Evolutionary conservation across 1,140 invertebrate genomes (phyloP).

Genomic region (Bradynema listronoti): DNA sequence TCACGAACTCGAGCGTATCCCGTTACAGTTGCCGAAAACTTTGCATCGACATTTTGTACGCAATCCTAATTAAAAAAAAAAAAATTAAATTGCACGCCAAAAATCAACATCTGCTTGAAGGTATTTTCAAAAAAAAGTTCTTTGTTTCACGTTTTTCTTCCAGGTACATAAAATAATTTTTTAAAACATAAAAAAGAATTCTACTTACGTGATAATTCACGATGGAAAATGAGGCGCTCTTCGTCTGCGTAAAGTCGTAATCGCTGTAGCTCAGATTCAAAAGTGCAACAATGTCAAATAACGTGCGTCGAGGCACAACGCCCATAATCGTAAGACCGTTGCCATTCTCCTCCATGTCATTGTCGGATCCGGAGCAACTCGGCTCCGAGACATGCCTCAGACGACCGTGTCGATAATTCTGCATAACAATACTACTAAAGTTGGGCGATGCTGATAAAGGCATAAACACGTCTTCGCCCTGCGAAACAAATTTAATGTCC

Average conservation of each 20-base stretch:
- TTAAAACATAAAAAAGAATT: slow-evolving; percentile 14
- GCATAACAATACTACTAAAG: neutral
- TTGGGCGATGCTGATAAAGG: neutral
- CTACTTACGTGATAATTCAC: slow-evolving; percentile 39
- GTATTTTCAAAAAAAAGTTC: too few species aligned
- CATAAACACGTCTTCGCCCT: slow-evolving; percentile 26
- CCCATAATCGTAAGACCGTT: slow-evolving; percentile 28
- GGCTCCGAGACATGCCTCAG: slow-evolving; percentile 47
- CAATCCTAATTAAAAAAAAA: slow-evolving; percentile 27
- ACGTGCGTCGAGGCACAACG: slow-evolving; percentile 45
- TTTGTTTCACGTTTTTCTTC: too few species aligned
- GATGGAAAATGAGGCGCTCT: slow-evolving; percentile 42
- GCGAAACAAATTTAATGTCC: slow-evolving; percentile 50
- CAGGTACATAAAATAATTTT: slow-evolving; percentile 6
- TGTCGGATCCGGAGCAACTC: slow-evolving; percentile 45
- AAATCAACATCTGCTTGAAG: neutral
- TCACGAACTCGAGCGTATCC: slow-evolving; percentile 41
- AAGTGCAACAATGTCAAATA: slow-evolving; percentile 49
- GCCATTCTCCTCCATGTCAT: slow-evolving; percentile 34
- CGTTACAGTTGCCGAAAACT: slow-evolving; percentile 43
- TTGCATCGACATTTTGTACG: slow-evolving; percentile 37
- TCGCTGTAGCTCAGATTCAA: slow-evolving; percentile 49
- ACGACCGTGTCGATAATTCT: slow-evolving; percentile 13
- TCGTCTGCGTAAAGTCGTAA: slow-evolving; percentile 53
- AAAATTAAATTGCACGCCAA: neutral